Conservation (phyloP, 2,113 vertebrate species). For the Labeo catla region DNA sequence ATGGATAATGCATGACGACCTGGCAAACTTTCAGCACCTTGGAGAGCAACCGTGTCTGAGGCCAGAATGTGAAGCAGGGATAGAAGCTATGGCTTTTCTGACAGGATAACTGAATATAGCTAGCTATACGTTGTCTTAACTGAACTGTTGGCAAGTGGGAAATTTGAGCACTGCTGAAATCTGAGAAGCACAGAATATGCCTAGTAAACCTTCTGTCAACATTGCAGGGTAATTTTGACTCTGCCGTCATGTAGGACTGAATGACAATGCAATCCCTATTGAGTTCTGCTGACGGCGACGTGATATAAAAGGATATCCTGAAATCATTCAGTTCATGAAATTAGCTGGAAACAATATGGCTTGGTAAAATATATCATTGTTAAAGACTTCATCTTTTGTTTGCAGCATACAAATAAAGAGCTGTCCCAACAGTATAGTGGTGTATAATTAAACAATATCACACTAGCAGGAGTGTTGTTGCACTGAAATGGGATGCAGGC, state of each 20-base stretch:
- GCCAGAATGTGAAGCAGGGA: not conserved
- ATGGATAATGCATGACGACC: constrained; percentile 34
- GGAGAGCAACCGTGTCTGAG: constrained; percentile 47
- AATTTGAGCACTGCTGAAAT: not conserved
- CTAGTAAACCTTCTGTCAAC: constrained; percentile 4
- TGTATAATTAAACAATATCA: not conserved
- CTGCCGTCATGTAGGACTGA: not conserved
- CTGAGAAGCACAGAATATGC: constrained; percentile 8
- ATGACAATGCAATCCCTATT: not conserved
- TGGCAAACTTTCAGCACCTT: constrained; percentile 52
- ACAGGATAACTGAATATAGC: constrained; percentile 2
- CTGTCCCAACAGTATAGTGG: not conserved
- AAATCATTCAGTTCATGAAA: not conserved
- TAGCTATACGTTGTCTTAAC: not conserved
- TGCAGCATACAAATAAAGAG: constrained; percentile 1
- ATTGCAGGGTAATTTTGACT: constrained; percentile 4
- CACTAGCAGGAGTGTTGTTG: not conserved
- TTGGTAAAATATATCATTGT: not conserved
- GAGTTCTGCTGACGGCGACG: not conserved
- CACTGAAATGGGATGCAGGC: not conserved
- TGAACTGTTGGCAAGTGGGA: constrained; percentile 1
- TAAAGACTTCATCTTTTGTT: not conserved
- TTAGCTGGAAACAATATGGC: not conserved
- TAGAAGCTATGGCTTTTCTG: not conserved
- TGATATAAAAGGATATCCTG: not conserved